phyloP scores from a whole-genome alignment of 2,113 vertebrate genomes.

The Chiloscyllium plagiosum region DNA sequence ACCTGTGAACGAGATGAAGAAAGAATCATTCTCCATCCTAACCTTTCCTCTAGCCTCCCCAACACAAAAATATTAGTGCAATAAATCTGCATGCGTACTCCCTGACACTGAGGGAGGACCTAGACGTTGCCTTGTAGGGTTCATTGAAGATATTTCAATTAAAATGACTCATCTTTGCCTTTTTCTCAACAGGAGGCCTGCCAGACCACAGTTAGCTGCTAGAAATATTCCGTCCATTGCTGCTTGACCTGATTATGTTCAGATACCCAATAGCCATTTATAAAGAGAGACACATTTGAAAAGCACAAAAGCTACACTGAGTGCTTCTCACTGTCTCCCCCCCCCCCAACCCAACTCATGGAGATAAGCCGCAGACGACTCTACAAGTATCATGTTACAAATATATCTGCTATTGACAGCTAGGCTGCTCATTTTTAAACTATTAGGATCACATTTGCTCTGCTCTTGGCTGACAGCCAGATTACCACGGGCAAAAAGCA shows the following conservation, averaged over 20 bases:
- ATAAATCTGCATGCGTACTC: not conserved
- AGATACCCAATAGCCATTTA: not conserved
- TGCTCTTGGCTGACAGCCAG: not conserved
- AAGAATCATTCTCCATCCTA: not conserved
- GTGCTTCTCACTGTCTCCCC: not conserved
- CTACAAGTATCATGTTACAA: not conserved
- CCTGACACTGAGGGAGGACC: not conserved
- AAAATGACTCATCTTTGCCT: not conserved
- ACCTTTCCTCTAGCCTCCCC: not conserved
- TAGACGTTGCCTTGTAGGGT: too few relatives aligned
- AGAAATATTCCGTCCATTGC: not conserved
- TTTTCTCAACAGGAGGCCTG: not conserved
- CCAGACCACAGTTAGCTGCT: not conserved
- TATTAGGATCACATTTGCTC: not conserved
- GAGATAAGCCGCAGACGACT: not conserved
- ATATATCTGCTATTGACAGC: not conserved
- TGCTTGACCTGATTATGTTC: not conserved
- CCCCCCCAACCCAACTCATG: not conserved
- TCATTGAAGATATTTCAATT: not conserved
- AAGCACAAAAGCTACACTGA: not conserved
- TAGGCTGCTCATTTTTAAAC: slow-evolving; percentile 18
- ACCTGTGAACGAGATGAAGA: not conserved
- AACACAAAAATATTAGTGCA: not conserved
- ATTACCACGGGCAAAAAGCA: not conserved
- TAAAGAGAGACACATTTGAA: not conserved